Conservation (phyloP, 1,140 invertebrate species). For the Sinonovacula constricta region DNA sequence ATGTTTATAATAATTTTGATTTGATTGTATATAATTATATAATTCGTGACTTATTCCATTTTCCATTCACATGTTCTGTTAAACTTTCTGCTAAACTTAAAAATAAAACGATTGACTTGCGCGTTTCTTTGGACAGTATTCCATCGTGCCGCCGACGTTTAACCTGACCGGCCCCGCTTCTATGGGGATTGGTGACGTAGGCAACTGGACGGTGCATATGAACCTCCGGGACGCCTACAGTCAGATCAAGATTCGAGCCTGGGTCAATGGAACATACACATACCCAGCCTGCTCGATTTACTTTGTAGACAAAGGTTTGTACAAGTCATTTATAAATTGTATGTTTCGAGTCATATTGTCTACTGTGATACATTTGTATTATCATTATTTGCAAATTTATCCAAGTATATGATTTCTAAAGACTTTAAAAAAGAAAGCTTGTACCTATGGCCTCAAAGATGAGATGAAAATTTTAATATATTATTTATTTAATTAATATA, state of each 20-base stretch:
- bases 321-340: too few relatives aligned
- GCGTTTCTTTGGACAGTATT: neutral
- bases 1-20: neutral
- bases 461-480: too few relatives aligned
- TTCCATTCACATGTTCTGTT: neutral
- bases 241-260: constrained; percentile 5
- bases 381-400: too few relatives aligned
- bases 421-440: too few relatives aligned
- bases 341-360: too few relatives aligned
- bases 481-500: too few relatives aligned
- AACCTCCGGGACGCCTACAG: constrained; percentile 28
- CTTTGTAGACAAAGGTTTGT: constrained; percentile 12
- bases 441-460: too few relatives aligned
- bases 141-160: constrained; percentile 5
- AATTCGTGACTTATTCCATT: neutral
- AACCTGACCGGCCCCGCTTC: constrained; percentile 10
- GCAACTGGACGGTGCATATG: constrained; percentile 29
- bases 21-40: neutral
- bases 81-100: neutral
- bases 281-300: constrained; percentile 29
- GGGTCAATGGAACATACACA: constrained; percentile 32
- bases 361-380: too few relatives aligned
- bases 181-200: constrained; percentile 17
- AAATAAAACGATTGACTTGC: neutral
- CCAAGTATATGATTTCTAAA: too few relatives aligned